Base-by-base conservation (phyloP, 2,113 vertebrate species). In the Candoia aspera region DNA sequence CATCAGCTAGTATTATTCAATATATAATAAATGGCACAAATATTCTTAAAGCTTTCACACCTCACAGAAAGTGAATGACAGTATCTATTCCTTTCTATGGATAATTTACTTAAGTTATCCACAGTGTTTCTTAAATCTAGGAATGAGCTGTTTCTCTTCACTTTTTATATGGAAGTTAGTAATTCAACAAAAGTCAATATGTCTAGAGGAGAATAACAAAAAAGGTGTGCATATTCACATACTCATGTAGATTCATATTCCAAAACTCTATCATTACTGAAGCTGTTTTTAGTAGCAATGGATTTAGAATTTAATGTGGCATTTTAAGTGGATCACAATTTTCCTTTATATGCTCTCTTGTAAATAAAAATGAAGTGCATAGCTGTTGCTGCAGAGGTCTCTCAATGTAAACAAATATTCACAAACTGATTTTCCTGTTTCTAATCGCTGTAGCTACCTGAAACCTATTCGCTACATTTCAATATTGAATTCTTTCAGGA, bases 1-100 rank as follows among this genome's bases (percentile, higher is more conserved):
- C 19, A 79, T 79, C 33, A 79, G 68, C 90, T 92, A 93, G 93
- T 95, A 93, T 95, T 95, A 96, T 90, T 92, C 95, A 96, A 88
- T 94, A 94, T 95, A 96, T 88, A 88, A 21, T 90, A 94, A 57
- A 54, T 21, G 37, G 23, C 55, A 92, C 49, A 92, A 92, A 93
- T 89, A 0, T 0, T 93, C 86, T 91, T 33, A 60, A 91, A 46
- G 53, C 15, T 73, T 23, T 84, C 37, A 59, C 29, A 54, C 91
- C 93, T 94, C 91, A 73, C 12, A 26, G 86, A 33, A 9, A 83
- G 49, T 90, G n/a, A 68, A 60, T 57, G 46, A 93, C 1, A 68
- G 86, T 19, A 94, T 57, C 33, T 73, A 79, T 92, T 93, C 58
- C 86, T 88, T 62, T 68, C 19, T 46, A 54, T 37, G 12, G 26